Evolutionary conservation across 1,140 invertebrate species (phyloP).

Genomic region (Zaprionus nigranus): DNA sequence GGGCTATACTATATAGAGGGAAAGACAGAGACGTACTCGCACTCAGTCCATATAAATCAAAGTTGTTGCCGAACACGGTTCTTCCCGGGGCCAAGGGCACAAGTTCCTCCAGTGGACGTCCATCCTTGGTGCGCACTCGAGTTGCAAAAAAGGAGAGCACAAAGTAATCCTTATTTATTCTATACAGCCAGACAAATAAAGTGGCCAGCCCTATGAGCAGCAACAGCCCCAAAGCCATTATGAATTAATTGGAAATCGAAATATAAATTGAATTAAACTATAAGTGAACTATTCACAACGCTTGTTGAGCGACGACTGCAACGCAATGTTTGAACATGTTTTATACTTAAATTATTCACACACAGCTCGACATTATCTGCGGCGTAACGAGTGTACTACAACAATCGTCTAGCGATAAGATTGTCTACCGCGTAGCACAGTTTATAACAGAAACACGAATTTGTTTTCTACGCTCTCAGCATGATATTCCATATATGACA

Average conservation of each 20-base stretch:
- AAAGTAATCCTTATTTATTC: constrained; percentile 44
- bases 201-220: constrained; percentile 32
- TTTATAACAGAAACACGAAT: neutral
- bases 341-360: constrained; percentile 1
- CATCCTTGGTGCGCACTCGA: constrained; percentile 42
- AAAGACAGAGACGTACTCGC: neutral
- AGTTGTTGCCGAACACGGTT: constrained; percentile 43
- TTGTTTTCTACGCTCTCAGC: neutral
- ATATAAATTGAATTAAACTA: neutral
- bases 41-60: constrained; percentile 40
- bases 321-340: neutral
- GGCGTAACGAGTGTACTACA: neutral
- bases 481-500: neutral
- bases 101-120: constrained; percentile 32
- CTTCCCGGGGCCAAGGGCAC: constrained; percentile 13
- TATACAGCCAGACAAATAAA: constrained; percentile 40
- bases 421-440: neutral
- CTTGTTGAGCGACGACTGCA: neutral
- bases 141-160: constrained; percentile 43
- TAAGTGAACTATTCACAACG: neutral
- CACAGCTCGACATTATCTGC: neutral
- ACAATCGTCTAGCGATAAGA: neutral
- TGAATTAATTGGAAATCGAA: neutral
- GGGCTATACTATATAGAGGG: accelerated
- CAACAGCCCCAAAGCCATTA: constrained; percentile 26